Percentiles rank a stretch among this genome's conserved stretches.
phyloP scores from a whole-genome alignment of 2,797 vertebrate genomes.

The Halcyon smyrnensis region DNA sequence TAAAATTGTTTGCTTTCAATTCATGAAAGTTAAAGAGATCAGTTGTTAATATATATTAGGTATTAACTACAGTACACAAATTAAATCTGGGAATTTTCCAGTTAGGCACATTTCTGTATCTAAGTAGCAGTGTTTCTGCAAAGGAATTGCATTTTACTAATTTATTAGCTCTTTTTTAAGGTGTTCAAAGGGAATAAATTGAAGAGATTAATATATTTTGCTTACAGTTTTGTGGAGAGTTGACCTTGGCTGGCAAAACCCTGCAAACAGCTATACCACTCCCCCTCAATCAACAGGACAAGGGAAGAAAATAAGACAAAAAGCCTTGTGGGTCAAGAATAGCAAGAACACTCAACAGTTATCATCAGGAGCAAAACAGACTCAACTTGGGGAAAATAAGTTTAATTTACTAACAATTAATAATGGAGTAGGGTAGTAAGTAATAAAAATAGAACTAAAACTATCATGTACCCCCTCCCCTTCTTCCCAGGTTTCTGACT shows the following conservation, averaged over 20 bases:
- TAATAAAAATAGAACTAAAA: not conserved
- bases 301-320: not conserved
- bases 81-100: not conserved
- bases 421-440: not conserved
- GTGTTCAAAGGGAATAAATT: not conserved
- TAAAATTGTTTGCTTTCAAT: not conserved
- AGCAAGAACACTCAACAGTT: not conserved
- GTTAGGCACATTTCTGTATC: not conserved
- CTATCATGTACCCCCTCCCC: fast-evolving
- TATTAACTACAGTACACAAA: not conserved
- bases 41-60: not conserved
- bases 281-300: not conserved
- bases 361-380: not conserved
- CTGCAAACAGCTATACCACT: fast-evolving
- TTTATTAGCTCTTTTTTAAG: not conserved
- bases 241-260: not conserved
- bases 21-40: not conserved
- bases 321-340: not conserved
- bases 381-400: not conserved
- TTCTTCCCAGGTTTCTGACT: not conserved
- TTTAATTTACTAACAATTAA: not conserved
- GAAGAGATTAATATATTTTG: not conserved
- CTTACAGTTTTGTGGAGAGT: not conserved
- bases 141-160: not conserved
- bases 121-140: not conserved